phyloP scores from a whole-genome alignment of 2,888 invertebrate genomes.

The Cheilosia soror region DNA sequence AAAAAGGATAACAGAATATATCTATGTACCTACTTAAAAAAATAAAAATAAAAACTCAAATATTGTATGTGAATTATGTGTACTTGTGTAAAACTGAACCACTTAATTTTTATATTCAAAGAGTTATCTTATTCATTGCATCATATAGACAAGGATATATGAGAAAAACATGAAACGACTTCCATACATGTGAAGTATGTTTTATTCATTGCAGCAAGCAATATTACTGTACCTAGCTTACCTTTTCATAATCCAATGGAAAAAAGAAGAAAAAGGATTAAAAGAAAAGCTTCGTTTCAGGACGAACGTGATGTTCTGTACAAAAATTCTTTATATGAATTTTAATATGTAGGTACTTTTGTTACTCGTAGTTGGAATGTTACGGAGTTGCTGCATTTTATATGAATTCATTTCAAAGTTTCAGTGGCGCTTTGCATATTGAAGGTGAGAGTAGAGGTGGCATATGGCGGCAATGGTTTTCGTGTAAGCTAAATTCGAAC shows the following conservation, averaged over 20 bases:
- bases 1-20: constrained; percentile 25
- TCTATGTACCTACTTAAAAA: background rate
- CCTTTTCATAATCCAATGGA: constrained; percentile 2
- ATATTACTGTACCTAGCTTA: constrained; percentile 47
- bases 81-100: constrained; percentile 62
- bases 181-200: constrained; percentile 38
- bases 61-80: constrained; percentile 47
- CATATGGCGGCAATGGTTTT: constrained; percentile 27
- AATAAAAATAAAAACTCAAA: constrained; percentile 25
- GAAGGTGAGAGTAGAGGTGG: constrained; percentile 4
- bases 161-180: background rate
- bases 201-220: constrained; percentile 52
- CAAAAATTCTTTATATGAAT: constrained; percentile 68
- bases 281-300: constrained; percentile 59
- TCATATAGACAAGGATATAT: constrained; percentile 21
- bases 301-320: constrained; percentile 57
- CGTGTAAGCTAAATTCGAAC: constrained; percentile 50
- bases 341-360: constrained; percentile 51
- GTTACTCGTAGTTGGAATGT: constrained; percentile 15
- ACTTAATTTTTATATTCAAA: constrained; percentile 71
- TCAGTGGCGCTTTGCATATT: constrained; percentile 4
- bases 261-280: constrained; percentile 28
- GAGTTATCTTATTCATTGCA: constrained; percentile 40
- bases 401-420: constrained; percentile 43
- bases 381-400: constrained; percentile 18